phyloP scores from a whole-genome alignment of 2,797 vertebrate genomes.

The Scyliorhinus canicula region DNA sequence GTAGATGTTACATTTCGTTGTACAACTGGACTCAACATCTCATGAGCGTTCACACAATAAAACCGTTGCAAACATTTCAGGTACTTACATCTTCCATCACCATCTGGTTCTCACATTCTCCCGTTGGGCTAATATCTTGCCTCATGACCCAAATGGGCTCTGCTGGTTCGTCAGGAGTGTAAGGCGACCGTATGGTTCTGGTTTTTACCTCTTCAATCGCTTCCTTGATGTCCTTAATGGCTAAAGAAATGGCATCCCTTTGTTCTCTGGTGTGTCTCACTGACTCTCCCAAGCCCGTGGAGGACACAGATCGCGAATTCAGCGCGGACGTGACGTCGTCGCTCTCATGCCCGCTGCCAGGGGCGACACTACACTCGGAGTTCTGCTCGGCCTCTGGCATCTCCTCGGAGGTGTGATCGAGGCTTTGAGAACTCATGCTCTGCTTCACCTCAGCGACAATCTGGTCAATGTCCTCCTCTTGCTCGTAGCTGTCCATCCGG shows the following conservation, averaged over 20 bases:
- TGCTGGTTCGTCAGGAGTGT: conserved; percentile 92
- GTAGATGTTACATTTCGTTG: background rate
- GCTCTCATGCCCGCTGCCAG: conserved; percentile 50
- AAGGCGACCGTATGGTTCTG: conserved; percentile 87
- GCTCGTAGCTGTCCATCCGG: conserved; percentile 82
- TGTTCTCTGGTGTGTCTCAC: conserved; percentile 75
- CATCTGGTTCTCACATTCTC: conserved; percentile 74
- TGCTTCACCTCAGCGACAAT: conserved; percentile 77
- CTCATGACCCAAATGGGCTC: conserved; percentile 98
- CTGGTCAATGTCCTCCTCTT: conserved; percentile 83
- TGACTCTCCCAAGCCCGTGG: conserved; percentile 45
- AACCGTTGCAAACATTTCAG: background rate
- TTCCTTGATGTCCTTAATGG: conserved; percentile 95
- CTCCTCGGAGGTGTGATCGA: conserved; percentile 64
- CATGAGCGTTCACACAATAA: background rate
- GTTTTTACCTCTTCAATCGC: conserved; percentile 97
- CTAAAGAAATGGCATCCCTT: conserved; percentile 86
- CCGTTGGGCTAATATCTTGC: conserved; percentile 85
- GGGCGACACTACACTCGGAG: conserved; percentile 50
- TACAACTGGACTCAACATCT: background rate
- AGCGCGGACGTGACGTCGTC: conserved; percentile 46
- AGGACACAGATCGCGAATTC: conserved; percentile 46
- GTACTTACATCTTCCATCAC: conserved; percentile 81
- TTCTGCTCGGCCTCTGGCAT: conserved; percentile 68
- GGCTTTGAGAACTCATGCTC: conserved; percentile 77